Conservation (phyloP, 2,113 vertebrate genomes). For the Petrocephalus microphthalmus region DNA sequence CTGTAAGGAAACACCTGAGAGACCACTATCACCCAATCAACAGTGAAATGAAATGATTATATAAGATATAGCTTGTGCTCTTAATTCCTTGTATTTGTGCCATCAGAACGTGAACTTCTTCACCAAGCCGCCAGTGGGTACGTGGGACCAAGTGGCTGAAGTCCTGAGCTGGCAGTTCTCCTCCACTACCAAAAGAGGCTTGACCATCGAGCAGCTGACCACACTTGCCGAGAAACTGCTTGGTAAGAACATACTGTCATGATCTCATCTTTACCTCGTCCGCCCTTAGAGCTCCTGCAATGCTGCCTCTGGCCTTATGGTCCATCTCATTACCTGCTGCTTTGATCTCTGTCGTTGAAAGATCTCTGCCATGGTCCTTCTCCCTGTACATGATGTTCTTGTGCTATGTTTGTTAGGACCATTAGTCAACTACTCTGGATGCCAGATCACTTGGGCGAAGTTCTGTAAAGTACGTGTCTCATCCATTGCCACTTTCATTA, state of each 20-base stretch:
- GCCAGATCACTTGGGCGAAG: constrained; percentile 98
- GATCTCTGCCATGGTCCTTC: neutral
- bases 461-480: constrained; percentile 85
- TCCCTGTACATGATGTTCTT: neutral
- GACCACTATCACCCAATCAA: neutral
- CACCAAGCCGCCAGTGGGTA: constrained; percentile 93
- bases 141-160: constrained; percentile 97
- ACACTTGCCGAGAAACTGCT: constrained; percentile 92
- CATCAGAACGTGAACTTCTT: constrained; percentile 92
- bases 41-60: neutral
- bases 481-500: neutral
- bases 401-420: constrained; percentile 63
- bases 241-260: constrained; percentile 54
- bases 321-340: neutral
- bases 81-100: neutral
- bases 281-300: neutral
- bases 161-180: constrained; percentile 98
- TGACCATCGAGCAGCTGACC: constrained; percentile 93
- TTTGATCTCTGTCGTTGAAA: neutral
- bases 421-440: constrained; percentile 94
- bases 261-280: neutral
- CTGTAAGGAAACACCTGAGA: neutral
- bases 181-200: constrained; percentile 89
- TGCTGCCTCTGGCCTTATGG: neutral
- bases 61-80: neutral